These are phyloP conservation scores for Ichneumoninae sp. DNA, from an alignment of 2,888 invertebrate genomes.

Conservation along the genomic window DNA sequence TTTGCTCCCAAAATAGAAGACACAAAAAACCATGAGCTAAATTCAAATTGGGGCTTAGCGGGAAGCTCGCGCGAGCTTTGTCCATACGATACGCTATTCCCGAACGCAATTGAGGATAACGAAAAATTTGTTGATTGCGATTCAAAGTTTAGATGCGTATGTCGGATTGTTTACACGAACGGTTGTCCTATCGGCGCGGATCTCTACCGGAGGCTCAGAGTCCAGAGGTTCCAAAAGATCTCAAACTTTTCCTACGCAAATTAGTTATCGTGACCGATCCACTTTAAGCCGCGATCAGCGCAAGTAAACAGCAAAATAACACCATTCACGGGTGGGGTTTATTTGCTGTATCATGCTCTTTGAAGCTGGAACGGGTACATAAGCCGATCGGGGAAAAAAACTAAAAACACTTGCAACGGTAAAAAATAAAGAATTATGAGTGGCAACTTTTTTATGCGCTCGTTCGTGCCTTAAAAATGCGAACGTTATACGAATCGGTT, in stretches of 20 bases:
- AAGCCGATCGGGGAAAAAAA: neutral
- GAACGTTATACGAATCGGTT: neutral
- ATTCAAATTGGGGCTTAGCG: neutral
- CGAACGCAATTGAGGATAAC: neutral
- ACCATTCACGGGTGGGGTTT: neutral
- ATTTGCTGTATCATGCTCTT: neutral
- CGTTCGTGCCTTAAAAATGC: neutral
- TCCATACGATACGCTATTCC: neutral
- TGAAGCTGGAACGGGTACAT: neutral
- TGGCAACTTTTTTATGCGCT: neutral
- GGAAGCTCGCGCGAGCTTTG: neutral
- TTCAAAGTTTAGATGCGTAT: no score
- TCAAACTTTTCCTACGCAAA: neutral
- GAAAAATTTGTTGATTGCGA: neutral
- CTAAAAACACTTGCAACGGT: neutral
- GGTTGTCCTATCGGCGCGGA: neutral
- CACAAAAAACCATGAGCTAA: neutral
- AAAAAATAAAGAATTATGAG: neutral
- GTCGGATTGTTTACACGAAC: neutral
- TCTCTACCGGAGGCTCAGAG: neutral
- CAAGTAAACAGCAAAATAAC: neutral
- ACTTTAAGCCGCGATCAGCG: neutral
- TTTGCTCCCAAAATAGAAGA: neutral
- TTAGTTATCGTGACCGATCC: slow-evolving; percentile 2
- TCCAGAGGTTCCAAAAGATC: neutral